Base-by-base conservation (phyloP, 2,888 invertebrate genomes). In the Thecophora atra region DNA sequence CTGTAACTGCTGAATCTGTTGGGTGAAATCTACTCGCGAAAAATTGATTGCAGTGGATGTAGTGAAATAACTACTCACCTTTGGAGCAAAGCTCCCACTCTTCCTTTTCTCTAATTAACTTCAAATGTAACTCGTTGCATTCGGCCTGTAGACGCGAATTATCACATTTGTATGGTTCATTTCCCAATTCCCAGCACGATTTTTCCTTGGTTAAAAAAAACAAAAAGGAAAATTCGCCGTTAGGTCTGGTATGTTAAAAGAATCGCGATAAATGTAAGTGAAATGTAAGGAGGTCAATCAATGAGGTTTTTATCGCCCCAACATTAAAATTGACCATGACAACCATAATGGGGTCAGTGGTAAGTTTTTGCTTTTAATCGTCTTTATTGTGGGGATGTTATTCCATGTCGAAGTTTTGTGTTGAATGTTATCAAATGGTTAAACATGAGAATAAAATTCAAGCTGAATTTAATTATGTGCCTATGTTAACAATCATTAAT, bases 141-240 rank as follows among this genome's bases (percentile, higher is more conserved):
- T 94, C 93, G 83, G 90, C 89, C 72, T 94, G 89, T 64, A 94
- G 87, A 83, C 90, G 91, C 37, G 91, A 90, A 86, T 94, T 94
- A 81, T 94, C 94, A 84, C 92, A 92, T 87, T 92, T 93, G 80
- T 93, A 94, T 0, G 94, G 94, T 84, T 94, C 94, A 52, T 91
- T 90, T 78, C 91, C 91, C 71, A 91, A 86, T 85, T 92, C 90
- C 79, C 94, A 88, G 75, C 90, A 89, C 80, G 91, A 90, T 76
- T 91, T 90, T 84, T 93, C 92, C 90, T 92, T 82, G n/a, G 30
- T 28, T 64, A 47, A 71, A 74, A 71, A 73, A 51, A 42, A 30
- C 15, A 1, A 54, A 66, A 30, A 2, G 19, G 24, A 30, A 67
- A n/a, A 52, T 21, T 47, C 17, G 17, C 15, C 11, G 6, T 30